phyloP scores from a whole-genome alignment of 2,888 invertebrate species.

The Ichneumon xanthorius region DNA sequence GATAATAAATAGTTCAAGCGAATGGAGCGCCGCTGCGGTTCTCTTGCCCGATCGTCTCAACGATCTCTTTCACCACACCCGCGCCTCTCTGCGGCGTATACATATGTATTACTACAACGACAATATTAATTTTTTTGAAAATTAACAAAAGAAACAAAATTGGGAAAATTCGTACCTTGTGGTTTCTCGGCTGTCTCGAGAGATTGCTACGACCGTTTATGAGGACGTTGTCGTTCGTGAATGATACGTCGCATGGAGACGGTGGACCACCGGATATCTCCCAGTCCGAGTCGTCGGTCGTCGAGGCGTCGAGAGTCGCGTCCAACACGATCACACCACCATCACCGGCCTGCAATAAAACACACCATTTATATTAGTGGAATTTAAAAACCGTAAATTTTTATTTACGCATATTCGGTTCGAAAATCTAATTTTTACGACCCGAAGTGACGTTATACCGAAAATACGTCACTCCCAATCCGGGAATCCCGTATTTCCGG shows the following conservation, averaged over 20 bases:
- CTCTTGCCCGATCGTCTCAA: conserved; percentile 21
- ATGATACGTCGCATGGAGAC: conserved; percentile 93
- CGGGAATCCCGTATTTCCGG: too few relatives aligned
- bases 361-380: neutral
- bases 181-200: conserved; percentile 87
- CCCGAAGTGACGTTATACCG: too few relatives aligned
- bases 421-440: too few relatives aligned
- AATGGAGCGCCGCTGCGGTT: conserved; percentile 22
- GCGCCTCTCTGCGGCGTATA: neutral
- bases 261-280: conserved; percentile 88
- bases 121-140: neutral
- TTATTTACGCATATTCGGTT: neutral
- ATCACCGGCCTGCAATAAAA: conserved; percentile 86
- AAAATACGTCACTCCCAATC: too few relatives aligned
- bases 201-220: conserved; percentile 96
- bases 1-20: conserved; percentile 63
- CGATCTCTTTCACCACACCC: conserved; percentile 44
- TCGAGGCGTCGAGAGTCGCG: conserved; percentile 87
- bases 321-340: conserved; percentile 88
- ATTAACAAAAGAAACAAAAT: neutral
- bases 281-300: conserved; percentile 87
- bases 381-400: neutral
- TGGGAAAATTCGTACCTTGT: conserved; percentile 86
- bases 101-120: neutral
- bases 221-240: conserved; percentile 95